Evolutionary conservation across 2,113 vertebrate species (phyloP).

Genomic region (Oryzias melastigma): DNA sequence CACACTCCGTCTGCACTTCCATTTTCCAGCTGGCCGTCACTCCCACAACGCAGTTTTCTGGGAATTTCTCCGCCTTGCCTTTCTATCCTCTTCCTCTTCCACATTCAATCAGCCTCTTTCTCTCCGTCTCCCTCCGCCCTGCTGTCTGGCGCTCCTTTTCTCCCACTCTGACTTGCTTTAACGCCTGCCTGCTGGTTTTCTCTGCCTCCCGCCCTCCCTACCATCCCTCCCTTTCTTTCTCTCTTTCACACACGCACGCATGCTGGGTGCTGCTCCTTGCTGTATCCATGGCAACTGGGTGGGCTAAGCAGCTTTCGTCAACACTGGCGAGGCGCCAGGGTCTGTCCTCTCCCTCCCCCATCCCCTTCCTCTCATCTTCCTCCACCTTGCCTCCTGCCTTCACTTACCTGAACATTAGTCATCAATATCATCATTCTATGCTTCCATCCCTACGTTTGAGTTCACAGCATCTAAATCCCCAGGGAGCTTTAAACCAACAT

Average conservation of each 20-base stretch:
- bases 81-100: conserved; percentile 47
- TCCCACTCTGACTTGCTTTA: conserved; percentile 67
- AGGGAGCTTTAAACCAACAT: conserved; percentile 2
- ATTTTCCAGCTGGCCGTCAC: conserved; percentile 78
- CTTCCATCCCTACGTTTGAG: neutral
- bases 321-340: conserved; percentile 80
- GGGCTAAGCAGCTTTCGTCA: conserved; percentile 88
- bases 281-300: conserved; percentile 94
- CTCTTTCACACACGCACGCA: conserved; percentile 37
- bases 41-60: conserved; percentile 46
- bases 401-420: conserved; percentile 24
- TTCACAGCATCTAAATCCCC: neutral
- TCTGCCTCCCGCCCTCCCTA: conserved; percentile 39
- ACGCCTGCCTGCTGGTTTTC: conserved; percentile 67
- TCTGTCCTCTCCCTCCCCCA: conserved; percentile 75
- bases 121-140: conserved; percentile 53
- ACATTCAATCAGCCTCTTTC: conserved; percentile 51
- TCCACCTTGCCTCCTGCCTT: conserved; percentile 49
- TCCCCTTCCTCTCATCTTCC: conserved; percentile 55
- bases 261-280: conserved; percentile 78
- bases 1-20: conserved; percentile 88
- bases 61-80: conserved; percentile 41
- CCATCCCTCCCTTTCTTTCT: conserved; percentile 71
- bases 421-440: conserved; percentile 15
- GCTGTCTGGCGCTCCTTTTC: conserved; percentile 68